Evolutionary conservation across 2,113 vertebrate genomes (phyloP), one percentile per base, ranked within the genome.

Genomic region (Indicator maculatus): DNA sequence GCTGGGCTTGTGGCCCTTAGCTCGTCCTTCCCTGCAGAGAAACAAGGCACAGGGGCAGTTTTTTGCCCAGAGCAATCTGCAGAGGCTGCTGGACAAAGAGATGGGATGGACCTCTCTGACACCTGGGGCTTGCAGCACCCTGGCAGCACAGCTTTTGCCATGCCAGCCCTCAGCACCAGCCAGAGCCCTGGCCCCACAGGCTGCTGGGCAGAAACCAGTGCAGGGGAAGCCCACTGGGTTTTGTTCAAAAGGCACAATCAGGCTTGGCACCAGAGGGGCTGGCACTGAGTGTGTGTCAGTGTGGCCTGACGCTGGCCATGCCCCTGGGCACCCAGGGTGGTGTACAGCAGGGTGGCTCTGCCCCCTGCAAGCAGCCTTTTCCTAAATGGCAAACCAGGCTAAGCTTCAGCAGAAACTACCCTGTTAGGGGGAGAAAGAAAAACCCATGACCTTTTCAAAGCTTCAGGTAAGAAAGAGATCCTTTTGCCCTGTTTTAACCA

Each of bases 1-100:
- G 61, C 96, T 97, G 33, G 83, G 28, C 41, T 96, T 96, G 88
- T 95, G 97, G 86, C 94, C 95, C n/a, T 97, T 96, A 74, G 73
- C 74, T 95, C 96, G 93, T 73, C 93, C 95, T 95, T 96, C 96
- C 91, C 97, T 97, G 92, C 79, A 71, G 93, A 71, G 52, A 77
- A 93, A 79, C 28, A 80, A 64, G 44, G 80, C 6, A 16, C 1
- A 7, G 19, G 39, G 66, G 28, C 27, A 93, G 60, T 58, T 36
- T 89, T 74, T 63, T 65, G 26, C 36, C 23, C 24, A 60, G 56
- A 27, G 45, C 33, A 26, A 30, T 3, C 69, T 1, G 1, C 16
- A 31, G 58, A 36, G 44, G 33, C 63, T 74, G 38, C 44, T 66
- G 66, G 71, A 60, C 56, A 74, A 70, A 56, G 53, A 33, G 36